A percentile compares a stretch with the other conserved stretches of the same genome.
phyloP scores from a whole-genome alignment of 2,888 invertebrate species.

The Xiphydria camelus region DNA sequence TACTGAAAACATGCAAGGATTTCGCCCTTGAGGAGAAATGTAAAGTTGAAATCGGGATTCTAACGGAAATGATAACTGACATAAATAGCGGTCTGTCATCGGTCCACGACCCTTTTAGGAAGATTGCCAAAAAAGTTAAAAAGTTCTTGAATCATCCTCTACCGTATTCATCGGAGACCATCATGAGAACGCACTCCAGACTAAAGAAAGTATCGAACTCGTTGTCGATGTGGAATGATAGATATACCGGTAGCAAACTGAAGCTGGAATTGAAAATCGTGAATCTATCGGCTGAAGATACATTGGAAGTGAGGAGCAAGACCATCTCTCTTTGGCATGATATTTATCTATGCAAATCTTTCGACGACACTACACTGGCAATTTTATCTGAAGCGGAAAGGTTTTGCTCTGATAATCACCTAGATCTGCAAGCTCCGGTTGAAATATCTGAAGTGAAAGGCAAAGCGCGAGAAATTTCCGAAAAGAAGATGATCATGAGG shows the following conservation, averaged over 20 bases:
- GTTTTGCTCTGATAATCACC: constrained; percentile 20
- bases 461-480: constrained; percentile 4
- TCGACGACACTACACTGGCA: constrained; percentile 20
- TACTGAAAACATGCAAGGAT: constrained; percentile 26
- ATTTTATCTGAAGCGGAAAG: constrained; percentile 24
- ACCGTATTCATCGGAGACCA: constrained; percentile 37
- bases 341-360: constrained; percentile 26
- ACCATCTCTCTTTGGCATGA: constrained; percentile 35
- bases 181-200: constrained; percentile 23
- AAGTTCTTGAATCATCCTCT: constrained; percentile 32
- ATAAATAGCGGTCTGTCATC: constrained; percentile 28
- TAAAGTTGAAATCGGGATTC: constrained; percentile 32
- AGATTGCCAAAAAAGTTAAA: constrained; percentile 40
- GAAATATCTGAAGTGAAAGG: constrained; percentile 21
- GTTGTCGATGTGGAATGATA: constrained; percentile 27
- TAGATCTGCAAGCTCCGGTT: constrained; percentile 21
- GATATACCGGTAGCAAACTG: constrained; percentile 16
- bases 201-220: constrained; percentile 25
- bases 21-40: constrained; percentile 23
- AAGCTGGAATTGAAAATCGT: constrained; percentile 33
- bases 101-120: constrained; percentile 38
- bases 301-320: constrained; percentile 19
- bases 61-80: constrained; percentile 40
- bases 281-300: constrained; percentile 26
- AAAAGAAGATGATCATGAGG: constrained; percentile 33